phyloP scores from a whole-genome alignment of 2,113 vertebrate genomes.

The Numenius arquata region DNA sequence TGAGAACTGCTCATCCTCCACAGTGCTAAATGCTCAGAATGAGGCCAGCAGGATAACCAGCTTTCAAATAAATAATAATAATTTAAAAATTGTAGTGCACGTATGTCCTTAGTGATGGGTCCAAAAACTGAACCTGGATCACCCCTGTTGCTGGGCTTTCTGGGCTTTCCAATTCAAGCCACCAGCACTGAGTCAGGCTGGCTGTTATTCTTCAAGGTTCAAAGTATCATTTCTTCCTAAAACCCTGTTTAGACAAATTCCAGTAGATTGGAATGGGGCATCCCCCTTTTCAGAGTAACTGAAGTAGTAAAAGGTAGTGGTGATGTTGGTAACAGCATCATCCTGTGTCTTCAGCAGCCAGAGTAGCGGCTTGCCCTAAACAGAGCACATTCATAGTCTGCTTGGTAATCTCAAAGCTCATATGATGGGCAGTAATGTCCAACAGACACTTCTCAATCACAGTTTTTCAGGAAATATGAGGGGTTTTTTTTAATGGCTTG shows the following conservation, averaged over 20 bases:
- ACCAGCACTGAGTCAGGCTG: background rate
- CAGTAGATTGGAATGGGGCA: background rate
- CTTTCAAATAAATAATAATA: background rate
- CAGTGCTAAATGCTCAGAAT: background rate
- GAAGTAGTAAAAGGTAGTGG: background rate
- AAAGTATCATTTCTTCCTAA: background rate
- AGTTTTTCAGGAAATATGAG: rapidly evolving
- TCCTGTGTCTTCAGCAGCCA: background rate
- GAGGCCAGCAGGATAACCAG: background rate
- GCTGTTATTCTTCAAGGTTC: background rate
- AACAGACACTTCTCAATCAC: background rate
- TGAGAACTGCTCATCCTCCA: background rate
- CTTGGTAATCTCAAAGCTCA: background rate
- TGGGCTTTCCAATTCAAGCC: background rate
- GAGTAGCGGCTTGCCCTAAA: background rate
- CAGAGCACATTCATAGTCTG: background rate
- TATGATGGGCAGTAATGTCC: background rate
- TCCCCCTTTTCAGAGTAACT: background rate
- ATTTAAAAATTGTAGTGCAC: no score
- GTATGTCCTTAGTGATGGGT: background rate
- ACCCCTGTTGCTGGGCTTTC: background rate
- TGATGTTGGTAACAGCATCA: background rate
- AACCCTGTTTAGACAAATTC: background rate
- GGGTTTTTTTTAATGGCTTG: background rate
- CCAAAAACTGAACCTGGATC: background rate